A percentile compares a stretch with the other conserved stretches of the same genome.
phyloP scores from a whole-genome alignment of 2,888 invertebrate species.

The Timema cristinae region DNA sequence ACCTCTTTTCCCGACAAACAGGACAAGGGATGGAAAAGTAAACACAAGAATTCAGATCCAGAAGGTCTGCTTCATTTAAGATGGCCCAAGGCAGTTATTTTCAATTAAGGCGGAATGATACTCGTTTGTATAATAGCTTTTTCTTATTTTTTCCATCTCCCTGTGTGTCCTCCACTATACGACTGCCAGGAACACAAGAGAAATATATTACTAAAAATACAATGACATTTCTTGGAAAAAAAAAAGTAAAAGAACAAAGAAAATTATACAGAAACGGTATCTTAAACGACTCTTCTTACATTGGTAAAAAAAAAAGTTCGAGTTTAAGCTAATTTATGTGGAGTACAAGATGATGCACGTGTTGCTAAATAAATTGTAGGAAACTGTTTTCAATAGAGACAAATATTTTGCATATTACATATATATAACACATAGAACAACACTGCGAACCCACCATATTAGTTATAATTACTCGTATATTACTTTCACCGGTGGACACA shows the following conservation, averaged over 20 bases:
- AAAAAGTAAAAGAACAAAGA: not conserved
- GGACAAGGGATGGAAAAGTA: not conserved
- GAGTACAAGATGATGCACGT: too few relatives aligned
- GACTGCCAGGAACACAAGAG: constrained; percentile 2
- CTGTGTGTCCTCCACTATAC: not conserved
- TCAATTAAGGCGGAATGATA: constrained; percentile 17
- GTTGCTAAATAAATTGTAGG: too few relatives aligned
- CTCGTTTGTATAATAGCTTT: constrained; percentile 14
- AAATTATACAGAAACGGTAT: not conserved
- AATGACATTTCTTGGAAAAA: not conserved
- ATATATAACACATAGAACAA: not conserved
- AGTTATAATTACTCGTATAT: too few relatives aligned
- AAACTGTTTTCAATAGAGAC: too few relatives aligned
- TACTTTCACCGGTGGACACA: too few relatives aligned
- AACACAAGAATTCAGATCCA: not conserved
- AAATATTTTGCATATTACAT: constrained; percentile 1
- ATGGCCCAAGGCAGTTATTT: constrained; percentile 10
- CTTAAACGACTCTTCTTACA: not conserved
- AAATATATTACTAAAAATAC: too few relatives aligned
- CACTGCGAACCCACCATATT: not conserved
- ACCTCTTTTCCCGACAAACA: too few relatives aligned
- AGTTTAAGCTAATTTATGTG: too few relatives aligned
- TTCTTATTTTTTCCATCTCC: constrained; percentile 8
- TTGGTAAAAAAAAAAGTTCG: too few relatives aligned
- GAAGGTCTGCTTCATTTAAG: constrained; percentile 4